Percentiles rank a stretch among this genome's conserved stretches.
These are phyloP conservation scores for Ceratothoa steindachneri DNA, from an alignment of 2,888 invertebrate species.

Conservation along the genomic window DNA sequence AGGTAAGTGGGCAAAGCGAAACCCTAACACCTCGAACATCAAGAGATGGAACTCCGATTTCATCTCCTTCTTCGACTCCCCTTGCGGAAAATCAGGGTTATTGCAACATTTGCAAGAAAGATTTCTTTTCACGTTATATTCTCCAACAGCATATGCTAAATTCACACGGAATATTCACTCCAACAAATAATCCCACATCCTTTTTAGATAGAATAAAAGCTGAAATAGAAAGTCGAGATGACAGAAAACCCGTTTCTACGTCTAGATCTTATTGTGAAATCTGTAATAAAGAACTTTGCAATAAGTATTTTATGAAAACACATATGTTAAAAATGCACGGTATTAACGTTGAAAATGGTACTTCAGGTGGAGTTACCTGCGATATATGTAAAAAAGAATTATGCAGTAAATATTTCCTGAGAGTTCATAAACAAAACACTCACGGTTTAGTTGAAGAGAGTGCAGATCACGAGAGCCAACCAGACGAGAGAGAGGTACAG, in stretches of 20 bases:
- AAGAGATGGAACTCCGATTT: slow-evolving; percentile 20
- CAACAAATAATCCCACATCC: slow-evolving; percentile 40
- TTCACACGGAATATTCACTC: slow-evolving; percentile 60
- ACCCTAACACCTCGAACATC: slow-evolving; percentile 35
- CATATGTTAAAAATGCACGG: slow-evolving; percentile 99
- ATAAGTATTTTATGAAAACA: slow-evolving; percentile 99
- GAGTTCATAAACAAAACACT: slow-evolving; percentile 95
- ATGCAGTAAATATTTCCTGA: slow-evolving; percentile 94
- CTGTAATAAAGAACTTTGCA: slow-evolving; percentile 97
- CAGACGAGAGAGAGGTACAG: slow-evolving; percentile 54
- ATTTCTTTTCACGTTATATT: slow-evolving; percentile 62
- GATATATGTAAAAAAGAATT: slow-evolving; percentile 97
- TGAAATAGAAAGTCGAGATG: slow-evolving; percentile 44
- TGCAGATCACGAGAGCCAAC: slow-evolving; percentile 16
- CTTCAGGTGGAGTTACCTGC: slow-evolving; percentile 88
- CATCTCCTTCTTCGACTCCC: slow-evolving; percentile 49
- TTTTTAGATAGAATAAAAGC: slow-evolving; percentile 38
- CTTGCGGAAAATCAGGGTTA: slow-evolving; percentile 48
- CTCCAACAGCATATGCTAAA: slow-evolving; percentile 67
- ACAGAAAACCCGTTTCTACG: slow-evolving; percentile 49
- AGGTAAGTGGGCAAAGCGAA: neutral
- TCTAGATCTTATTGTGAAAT: slow-evolving; percentile 83
- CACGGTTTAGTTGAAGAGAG: slow-evolving; percentile 63
- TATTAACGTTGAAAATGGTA: slow-evolving; percentile 86
- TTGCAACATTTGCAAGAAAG: slow-evolving; percentile 62